Conservation (phyloP, 2,113 vertebrate species). For the Erpornis zantholeuca region DNA sequence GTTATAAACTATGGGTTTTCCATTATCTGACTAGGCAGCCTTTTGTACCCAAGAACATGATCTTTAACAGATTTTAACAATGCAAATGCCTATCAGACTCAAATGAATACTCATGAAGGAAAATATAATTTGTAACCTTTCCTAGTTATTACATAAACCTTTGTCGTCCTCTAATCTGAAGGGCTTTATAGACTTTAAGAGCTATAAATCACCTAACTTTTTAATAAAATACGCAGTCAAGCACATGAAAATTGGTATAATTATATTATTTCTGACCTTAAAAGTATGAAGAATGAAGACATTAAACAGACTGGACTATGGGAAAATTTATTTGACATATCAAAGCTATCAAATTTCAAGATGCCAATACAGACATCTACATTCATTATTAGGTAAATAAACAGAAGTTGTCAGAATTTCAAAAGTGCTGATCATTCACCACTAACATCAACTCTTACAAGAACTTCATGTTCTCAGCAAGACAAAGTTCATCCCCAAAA, state of each 20-base stretch:
- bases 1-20: not conserved
- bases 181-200: not conserved
- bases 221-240: not conserved
- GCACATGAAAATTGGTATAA: not conserved
- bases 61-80: conserved; percentile 10
- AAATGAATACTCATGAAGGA: not conserved
- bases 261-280: not conserved
- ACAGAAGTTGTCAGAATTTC: not conserved
- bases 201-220: not conserved
- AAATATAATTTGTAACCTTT: conserved; percentile 4
- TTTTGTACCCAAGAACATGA: not conserved
- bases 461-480: not conserved
- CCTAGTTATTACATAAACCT: not conserved
- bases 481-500: not conserved
- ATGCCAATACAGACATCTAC: not conserved
- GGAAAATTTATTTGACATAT: not conserved
- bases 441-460: not conserved
- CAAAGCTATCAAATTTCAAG: not conserved
- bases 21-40: not conserved
- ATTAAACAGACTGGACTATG: not conserved
- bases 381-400: not conserved
- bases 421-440: not conserved
- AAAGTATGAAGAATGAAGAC: not conserved
- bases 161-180: conserved; percentile 30
- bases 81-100: not conserved